A percentile compares a stretch with the other conserved stretches of the same genome.
Conservation (phyloP, 2,888 invertebrate species). For the Drosophila gaucha region DNA sequence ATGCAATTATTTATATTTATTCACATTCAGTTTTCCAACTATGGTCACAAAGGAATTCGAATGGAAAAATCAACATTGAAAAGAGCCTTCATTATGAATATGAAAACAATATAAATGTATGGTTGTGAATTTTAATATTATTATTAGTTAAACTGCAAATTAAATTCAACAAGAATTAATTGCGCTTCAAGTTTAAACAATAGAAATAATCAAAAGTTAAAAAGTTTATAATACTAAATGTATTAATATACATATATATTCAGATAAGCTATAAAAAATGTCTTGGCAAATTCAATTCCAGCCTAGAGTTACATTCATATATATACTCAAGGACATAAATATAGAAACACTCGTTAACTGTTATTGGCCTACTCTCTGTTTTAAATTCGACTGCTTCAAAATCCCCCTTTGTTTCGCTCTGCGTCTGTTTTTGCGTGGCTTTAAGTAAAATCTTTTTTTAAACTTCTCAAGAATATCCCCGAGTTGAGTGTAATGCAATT, state of each 20-base stretch:
- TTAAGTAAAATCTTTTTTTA: constrained; percentile 28
- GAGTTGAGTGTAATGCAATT: constrained; percentile 53
- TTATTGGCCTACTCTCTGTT: neutral
- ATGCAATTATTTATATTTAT: constrained; percentile 3
- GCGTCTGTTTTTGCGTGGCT: neutral
- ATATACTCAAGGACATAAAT: neutral
- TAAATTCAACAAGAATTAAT: no score
- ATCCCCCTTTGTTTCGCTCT: neutral
- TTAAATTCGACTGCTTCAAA: constrained; percentile 14
- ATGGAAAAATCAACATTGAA: neutral
- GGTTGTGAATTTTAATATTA: neutral
- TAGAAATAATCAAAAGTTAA: no score
- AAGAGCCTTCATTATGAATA: neutral
- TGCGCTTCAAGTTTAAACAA: no score
- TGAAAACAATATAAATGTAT: neutral
- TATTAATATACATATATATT: no score
- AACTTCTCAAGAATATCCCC: constrained; percentile 30
- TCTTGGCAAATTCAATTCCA: no score
- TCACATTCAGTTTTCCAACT: constrained; percentile 5
- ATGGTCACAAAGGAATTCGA: neutral
- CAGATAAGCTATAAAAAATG: no score
- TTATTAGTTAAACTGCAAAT: neutral
- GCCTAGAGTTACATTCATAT: no score
- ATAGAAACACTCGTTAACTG: no score
- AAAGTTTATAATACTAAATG: no score